These are phyloP conservation scores for Merops nubicus DNA, from an alignment of 2,113 vertebrate species.

Conservation along the genomic window DNA sequence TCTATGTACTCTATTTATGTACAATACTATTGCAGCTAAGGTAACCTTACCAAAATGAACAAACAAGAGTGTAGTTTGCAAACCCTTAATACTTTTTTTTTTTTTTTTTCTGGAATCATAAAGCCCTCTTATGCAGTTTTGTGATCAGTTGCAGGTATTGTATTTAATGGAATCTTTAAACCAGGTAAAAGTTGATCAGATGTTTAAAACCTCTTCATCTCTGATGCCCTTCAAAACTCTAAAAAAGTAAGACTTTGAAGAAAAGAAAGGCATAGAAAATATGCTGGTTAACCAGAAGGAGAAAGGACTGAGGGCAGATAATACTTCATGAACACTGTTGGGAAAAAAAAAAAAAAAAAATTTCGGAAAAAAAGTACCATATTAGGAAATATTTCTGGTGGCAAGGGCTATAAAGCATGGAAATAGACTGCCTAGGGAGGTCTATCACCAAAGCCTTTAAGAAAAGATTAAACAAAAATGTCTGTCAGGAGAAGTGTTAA, in stretches of 20 bases:
- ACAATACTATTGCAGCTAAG: neutral
- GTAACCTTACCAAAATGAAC: neutral
- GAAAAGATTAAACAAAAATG: slow-evolving; percentile 16
- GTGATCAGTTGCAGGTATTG: neutral
- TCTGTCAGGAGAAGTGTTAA: neutral
- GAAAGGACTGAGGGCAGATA: neutral
- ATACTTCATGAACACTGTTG: neutral
- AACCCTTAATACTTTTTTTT: neutral
- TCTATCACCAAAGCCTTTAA: neutral
- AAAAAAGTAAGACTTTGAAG: neutral
- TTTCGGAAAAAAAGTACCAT: neutral
- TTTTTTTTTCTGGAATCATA: neutral
- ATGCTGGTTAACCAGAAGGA: neutral
- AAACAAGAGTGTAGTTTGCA: neutral
- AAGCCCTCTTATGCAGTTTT: neutral
- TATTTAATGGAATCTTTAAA: neutral
- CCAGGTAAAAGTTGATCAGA: neutral
- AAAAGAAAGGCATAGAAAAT: neutral
- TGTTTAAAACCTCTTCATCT: neutral
- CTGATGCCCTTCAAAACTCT: neutral
- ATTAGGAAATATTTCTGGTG: neutral
- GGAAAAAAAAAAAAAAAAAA: neutral
- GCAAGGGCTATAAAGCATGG: neutral
- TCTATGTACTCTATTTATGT: neutral
- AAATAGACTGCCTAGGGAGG: neutral